Percentiles rank a stretch among this genome's conserved stretches.
Conservation (phyloP, 2,797 vertebrate genomes). For the Rhinogobio ventralis region DNA sequence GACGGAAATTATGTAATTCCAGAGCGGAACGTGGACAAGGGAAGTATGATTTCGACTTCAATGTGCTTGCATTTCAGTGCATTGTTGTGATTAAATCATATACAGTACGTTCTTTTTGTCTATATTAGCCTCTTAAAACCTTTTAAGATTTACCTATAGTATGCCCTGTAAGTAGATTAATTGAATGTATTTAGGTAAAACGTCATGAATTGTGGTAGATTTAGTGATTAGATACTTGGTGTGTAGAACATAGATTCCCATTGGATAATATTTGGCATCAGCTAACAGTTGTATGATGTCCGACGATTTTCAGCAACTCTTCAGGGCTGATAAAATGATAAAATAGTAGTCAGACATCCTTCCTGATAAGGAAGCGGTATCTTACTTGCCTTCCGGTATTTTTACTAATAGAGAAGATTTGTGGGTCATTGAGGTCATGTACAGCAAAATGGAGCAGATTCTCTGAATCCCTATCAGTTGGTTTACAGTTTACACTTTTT, state of each 20-base stretch:
- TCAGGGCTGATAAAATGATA: background rate
- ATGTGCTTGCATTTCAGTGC: background rate
- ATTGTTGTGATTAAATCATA: background rate
- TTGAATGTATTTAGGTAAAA: background rate
- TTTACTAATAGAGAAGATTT: conserved; percentile 2
- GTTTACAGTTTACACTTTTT: background rate
- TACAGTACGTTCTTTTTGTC: background rate
- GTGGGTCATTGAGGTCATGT: background rate
- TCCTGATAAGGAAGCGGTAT: background rate
- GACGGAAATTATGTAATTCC: background rate
- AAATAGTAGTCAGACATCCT: background rate
- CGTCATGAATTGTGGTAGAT: background rate
- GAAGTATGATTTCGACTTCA: background rate
- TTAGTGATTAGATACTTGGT: background rate
- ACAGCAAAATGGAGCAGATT: background rate
- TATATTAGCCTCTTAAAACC: background rate
- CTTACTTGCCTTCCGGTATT: background rate
- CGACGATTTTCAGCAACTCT: background rate
- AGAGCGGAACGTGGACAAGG: background rate
- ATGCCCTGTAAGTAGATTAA: background rate
- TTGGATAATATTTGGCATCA: background rate
- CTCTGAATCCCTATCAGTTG: background rate
- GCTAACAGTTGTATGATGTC: background rate
- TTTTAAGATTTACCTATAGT: background rate
- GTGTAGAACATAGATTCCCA: background rate